These are phyloP conservation scores for Caenorhabditis sp. DNA, from an alignment of 2,888 invertebrate genomes.

Conservation along the genomic window DNA sequence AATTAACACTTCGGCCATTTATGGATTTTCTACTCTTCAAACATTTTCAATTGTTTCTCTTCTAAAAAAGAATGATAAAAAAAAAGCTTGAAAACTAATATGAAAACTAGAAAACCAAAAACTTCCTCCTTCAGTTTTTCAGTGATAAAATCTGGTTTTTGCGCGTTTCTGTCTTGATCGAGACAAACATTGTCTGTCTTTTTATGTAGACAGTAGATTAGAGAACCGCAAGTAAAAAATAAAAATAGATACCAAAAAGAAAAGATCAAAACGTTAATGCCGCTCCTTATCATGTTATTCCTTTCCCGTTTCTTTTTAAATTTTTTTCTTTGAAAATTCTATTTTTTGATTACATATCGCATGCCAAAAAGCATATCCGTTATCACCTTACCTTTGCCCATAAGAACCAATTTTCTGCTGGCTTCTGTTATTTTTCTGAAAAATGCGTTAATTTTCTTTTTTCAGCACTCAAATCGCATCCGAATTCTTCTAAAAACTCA, in stretches of 20 bases:
- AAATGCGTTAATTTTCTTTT: constrained; percentile 15
- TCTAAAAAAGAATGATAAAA: no score
- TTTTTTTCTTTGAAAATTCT: not conserved
- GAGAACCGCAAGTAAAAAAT: not conserved
- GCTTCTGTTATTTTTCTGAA: no score
- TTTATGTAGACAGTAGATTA: not conserved
- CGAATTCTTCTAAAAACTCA: not conserved
- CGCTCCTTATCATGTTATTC: not conserved
- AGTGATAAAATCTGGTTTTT: no score
- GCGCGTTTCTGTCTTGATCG: not conserved
- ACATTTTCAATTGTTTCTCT: no score
- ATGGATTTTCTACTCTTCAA: no score
- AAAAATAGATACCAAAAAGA: no score
- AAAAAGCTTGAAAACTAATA: no score
- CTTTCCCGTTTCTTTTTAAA: not conserved
- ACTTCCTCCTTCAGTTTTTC: no score
- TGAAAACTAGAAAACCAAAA: no score
- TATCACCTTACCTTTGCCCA: not conserved
- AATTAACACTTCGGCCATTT: no score
- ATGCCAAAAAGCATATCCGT: no score
- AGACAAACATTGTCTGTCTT: not conserved
- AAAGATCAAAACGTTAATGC: not conserved
- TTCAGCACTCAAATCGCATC: constrained; percentile 11
- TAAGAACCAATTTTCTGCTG: not conserved
- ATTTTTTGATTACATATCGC: not conserved